Conservation (phyloP, 1,140 invertebrate genomes). For the Sminthurinus signatus region DNA sequence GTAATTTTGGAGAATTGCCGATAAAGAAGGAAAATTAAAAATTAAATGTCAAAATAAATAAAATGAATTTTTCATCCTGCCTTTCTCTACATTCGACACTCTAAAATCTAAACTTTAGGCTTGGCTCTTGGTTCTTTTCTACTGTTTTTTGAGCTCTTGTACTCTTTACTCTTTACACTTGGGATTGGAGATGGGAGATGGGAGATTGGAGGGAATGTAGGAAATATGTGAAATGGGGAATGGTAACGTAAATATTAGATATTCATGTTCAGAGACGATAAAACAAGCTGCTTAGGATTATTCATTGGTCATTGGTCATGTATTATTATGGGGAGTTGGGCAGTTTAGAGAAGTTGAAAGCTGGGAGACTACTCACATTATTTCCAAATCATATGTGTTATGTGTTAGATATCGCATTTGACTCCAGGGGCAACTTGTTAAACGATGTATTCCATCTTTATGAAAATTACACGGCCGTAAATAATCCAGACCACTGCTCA, state of each 20-base stretch:
- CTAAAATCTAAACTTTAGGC: too few species aligned
- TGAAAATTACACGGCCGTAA: conserved; percentile 14
- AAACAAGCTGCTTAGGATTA: conserved; percentile 8
- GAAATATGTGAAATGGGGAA: not conserved
- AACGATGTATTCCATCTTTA: conserved; percentile 13
- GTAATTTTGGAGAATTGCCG: not conserved
- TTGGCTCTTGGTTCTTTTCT: too few species aligned
- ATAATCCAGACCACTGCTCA: too few species aligned
- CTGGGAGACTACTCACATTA: too few species aligned
- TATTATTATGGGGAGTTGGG: too few species aligned
- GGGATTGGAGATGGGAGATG: too few species aligned
- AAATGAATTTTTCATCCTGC: conserved; percentile 1
- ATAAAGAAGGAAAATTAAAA: conserved; percentile 22
- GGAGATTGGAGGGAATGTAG: too few species aligned
- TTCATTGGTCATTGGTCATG: conserved; percentile 6
- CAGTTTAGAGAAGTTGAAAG: too few species aligned
- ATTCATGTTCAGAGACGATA: conserved; percentile 12
- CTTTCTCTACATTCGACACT: not conserved
- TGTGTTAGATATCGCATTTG: conserved; percentile 15
- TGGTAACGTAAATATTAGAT: conserved; percentile 10
- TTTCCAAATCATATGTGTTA: too few species aligned
- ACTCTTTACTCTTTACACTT: too few species aligned
- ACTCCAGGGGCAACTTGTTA: conserved; percentile 7
- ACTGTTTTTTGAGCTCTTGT: too few species aligned
- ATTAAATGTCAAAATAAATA: conserved; percentile 30